phyloP scores from a whole-genome alignment of 2,797 vertebrate genomes.

The Rhadinocentrus ornatus region DNA sequence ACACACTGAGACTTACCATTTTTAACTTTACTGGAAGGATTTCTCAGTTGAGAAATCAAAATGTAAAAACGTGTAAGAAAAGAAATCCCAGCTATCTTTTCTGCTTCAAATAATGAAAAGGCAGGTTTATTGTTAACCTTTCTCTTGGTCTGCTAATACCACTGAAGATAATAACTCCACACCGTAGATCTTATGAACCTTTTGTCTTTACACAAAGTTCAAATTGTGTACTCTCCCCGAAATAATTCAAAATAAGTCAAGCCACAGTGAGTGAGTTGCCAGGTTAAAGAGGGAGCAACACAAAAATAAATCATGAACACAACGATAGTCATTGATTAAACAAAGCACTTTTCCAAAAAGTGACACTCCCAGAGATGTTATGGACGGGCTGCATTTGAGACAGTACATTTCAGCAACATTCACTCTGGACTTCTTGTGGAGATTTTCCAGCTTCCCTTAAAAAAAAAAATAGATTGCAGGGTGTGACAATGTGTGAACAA shows the following conservation, averaged over 20 bases:
- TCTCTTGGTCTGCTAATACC: not conserved
- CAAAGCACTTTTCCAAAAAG: not conserved
- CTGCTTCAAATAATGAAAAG: not conserved
- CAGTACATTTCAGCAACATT: not conserved
- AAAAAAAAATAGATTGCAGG: no score
- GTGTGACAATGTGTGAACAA: not conserved
- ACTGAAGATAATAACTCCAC: not conserved
- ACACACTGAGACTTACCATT: constrained; percentile 6
- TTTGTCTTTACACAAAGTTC: not conserved
- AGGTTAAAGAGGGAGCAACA: not conserved
- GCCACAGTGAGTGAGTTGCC: not conserved
- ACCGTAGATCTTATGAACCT: not conserved
- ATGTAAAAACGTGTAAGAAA: not conserved
- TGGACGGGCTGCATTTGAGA: not conserved
- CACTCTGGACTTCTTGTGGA: not conserved
- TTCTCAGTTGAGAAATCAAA: constrained; percentile 1
- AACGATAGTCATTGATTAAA: not conserved
- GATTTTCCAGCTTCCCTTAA: not conserved
- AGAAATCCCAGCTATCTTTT: not conserved
- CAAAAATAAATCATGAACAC: not conserved
- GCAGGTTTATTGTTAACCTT: constrained; percentile 5
- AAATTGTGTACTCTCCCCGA: not conserved
- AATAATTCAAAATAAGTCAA: not conserved
- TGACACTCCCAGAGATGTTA: not conserved
- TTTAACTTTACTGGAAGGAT: constrained; percentile 14